Percentiles rank a stretch among this genome's conserved stretches.
These are phyloP conservation scores for Struthio camelus DNA, from an alignment of 2,113 vertebrate species.

Conservation along the genomic window DNA sequence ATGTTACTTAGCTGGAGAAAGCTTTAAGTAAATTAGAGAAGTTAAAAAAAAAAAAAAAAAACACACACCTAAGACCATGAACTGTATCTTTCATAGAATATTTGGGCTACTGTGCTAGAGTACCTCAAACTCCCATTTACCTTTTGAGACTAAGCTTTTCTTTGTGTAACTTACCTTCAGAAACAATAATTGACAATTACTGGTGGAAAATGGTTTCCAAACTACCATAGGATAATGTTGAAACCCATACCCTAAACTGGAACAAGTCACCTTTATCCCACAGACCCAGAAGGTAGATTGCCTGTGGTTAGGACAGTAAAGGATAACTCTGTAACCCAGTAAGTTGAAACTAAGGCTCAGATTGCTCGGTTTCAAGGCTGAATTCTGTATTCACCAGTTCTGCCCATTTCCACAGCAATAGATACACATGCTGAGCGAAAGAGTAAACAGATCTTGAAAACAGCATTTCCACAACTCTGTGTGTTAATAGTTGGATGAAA, in stretches of 20 bases:
- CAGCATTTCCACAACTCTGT: background rate
- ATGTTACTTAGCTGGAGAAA: background rate
- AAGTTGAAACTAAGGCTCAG: background rate
- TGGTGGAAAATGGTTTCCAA: background rate
- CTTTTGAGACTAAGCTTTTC: background rate
- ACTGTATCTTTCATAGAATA: fast-evolving
- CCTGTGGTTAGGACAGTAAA: too few relatives aligned
- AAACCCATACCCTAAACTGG: background rate
- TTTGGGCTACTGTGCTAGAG: background rate
- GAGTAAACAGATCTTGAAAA: background rate
- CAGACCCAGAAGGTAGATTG: fast-evolving
- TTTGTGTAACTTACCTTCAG: background rate
- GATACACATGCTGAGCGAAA: fast-evolving
- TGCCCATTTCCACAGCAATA: background rate
- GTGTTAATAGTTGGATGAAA: background rate
- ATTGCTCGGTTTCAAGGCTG: background rate
- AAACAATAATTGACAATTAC: background rate
- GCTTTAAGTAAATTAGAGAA: background rate
- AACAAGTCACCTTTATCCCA: background rate
- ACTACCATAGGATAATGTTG: fast-evolving
- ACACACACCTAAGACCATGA: background rate
- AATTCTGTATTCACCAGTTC: too few relatives aligned
- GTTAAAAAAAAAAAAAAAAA: too few relatives aligned
- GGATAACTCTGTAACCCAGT: background rate
- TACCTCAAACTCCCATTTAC: background rate